Evolutionary conservation across 2,797 vertebrate species (phyloP).

Genomic region (Trichosurus vulpecula): DNA sequence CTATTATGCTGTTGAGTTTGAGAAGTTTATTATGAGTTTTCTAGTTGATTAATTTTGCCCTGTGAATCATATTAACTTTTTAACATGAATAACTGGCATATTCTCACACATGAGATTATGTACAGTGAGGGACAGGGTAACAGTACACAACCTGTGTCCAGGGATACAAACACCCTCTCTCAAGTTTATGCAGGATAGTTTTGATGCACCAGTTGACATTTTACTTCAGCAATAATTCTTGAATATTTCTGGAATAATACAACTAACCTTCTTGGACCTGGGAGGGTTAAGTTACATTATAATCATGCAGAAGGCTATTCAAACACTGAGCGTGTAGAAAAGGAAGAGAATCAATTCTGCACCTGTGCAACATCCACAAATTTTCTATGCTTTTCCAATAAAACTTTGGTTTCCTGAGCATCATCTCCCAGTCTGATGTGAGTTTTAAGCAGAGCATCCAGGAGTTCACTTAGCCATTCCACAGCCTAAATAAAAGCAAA

Average conservation of each 20-base stretch:
- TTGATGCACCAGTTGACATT: constrained; percentile 13
- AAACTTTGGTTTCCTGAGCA: constrained; percentile 94
- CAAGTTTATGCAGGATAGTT: constrained; percentile 38
- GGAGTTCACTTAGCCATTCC: constrained; percentile 96
- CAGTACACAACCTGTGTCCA: constrained; percentile 40
- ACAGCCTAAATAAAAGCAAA: constrained; percentile 86
- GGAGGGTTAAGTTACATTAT: constrained; percentile 56
- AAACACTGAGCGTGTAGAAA: constrained; percentile 62
- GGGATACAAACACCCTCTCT: constrained; percentile 16
- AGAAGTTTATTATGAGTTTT: not conserved
- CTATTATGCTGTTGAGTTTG: constrained; percentile 2
- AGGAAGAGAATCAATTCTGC: constrained; percentile 62
- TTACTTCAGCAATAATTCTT: constrained; percentile 40
- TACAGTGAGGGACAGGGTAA: constrained; percentile 13
- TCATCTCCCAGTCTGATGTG: constrained; percentile 95
- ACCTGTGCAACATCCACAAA: constrained; percentile 99
- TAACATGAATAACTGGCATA: not conserved
- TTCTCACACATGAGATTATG: constrained; percentile 20
- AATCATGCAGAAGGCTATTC: constrained; percentile 60
- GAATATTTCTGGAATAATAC: constrained; percentile 52
- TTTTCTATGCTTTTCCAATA: constrained; percentile 98
- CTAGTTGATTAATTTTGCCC: constrained; percentile 17
- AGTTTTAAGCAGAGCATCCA: constrained; percentile 97
- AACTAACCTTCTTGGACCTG: constrained; percentile 63
- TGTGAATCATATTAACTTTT: constrained; percentile 22